Evolutionary conservation across 2,113 vertebrate genomes (phyloP).

Genomic region (Oophaga pumilio): DNA sequence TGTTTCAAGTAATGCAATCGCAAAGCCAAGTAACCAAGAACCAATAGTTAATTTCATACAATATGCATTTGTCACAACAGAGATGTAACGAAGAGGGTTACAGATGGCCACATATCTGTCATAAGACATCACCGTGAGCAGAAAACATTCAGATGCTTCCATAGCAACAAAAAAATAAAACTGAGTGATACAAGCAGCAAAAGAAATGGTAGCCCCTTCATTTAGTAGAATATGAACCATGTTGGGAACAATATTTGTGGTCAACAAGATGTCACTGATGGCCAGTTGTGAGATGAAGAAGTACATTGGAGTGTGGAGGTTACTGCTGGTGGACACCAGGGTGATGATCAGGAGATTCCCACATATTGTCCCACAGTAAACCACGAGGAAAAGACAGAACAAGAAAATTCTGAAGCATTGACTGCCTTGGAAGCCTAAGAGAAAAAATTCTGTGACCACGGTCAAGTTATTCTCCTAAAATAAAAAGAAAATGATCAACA

Average conservation of each 20-base stretch:
- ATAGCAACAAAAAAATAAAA: neutral
- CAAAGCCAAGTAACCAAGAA: neutral
- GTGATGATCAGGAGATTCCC: neutral
- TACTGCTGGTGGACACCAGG: constrained; percentile 15
- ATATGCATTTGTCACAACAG: neutral
- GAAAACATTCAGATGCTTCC: constrained; percentile 24
- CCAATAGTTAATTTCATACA: neutral
- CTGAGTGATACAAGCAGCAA: constrained; percentile 11
- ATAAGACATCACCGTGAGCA: constrained; percentile 41
- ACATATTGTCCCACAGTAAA: neutral
- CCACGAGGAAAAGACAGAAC: neutral
- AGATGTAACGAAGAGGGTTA: neutral
- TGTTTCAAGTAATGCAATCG: too few relatives aligned
- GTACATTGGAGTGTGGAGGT: constrained; percentile 14
- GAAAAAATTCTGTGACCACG: neutral
- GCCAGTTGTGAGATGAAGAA: neutral
- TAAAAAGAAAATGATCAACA: too few relatives aligned
- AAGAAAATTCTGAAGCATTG: neutral
- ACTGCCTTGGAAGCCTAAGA: neutral
- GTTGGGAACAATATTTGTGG: neutral
- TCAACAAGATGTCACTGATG: neutral
- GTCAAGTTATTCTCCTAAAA: neutral
- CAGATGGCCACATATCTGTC: constrained; percentile 4
- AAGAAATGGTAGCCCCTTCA: constrained; percentile 54
- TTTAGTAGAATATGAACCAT: constrained; percentile 43